These are phyloP conservation scores for Erebia epiphron DNA, from an alignment of 2,888 invertebrate species.

Conservation along the genomic window DNA sequence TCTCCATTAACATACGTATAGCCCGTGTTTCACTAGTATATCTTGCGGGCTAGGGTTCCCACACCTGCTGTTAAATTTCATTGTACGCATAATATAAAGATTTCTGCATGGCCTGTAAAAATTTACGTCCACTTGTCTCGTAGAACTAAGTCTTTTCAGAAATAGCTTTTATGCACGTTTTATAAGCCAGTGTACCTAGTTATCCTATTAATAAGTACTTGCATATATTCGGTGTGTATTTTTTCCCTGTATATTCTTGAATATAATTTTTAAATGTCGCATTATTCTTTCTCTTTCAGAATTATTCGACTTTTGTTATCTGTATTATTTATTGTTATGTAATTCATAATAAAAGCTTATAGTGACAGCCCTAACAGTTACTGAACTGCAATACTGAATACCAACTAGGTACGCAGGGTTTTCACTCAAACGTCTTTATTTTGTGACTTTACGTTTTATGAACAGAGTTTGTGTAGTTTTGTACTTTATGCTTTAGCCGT, in stretches of 20 bases:
- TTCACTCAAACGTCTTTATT: slow-evolving; percentile 11
- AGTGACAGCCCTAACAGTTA: slow-evolving; percentile 13
- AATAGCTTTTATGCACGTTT: no score
- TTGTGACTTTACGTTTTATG: slow-evolving; percentile 18
- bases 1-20: slow-evolving; percentile 43
- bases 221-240: no score
- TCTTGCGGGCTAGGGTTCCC: slow-evolving; percentile 30
- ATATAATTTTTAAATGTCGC: no score
- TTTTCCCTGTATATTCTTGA: no score
- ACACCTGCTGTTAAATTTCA: slow-evolving; percentile 7
- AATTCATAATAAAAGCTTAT: no score
- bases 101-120: background rate
- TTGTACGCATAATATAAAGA: background rate
- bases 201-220: no score
- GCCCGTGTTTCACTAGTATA: slow-evolving; percentile 39
- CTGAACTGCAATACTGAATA: slow-evolving; percentile 14
- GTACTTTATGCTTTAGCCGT: slow-evolving; percentile 14
- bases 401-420: slow-evolving; percentile 7
- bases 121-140: background rate
- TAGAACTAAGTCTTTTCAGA: no score
- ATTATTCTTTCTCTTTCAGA: background rate
- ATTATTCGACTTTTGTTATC: background rate
- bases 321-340: background rate
- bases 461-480: slow-evolving; percentile 4
- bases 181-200: no score